A percentile compares a stretch with the other conserved stretches of the same genome.
Conservation (phyloP, 2,888 invertebrate species). For the Adineta ricciae region DNA sequence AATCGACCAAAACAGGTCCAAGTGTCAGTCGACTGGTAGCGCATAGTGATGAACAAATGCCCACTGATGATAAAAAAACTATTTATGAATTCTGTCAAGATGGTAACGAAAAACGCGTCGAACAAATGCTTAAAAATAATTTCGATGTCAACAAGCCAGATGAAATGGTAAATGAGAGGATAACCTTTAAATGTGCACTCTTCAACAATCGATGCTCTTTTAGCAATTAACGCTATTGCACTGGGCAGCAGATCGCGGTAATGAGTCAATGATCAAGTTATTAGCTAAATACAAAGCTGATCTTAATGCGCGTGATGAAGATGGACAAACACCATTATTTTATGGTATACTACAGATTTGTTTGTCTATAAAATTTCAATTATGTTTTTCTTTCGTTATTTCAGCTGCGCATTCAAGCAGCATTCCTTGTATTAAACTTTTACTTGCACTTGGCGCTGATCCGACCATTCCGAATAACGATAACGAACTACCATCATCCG, state of each 20-base stretch:
- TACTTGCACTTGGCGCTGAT: background rate
- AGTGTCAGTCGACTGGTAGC: background rate
- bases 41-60: background rate
- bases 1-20: background rate
- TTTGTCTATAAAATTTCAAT: too few species aligned
- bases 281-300: constrained; percentile 20
- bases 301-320: constrained; percentile 27
- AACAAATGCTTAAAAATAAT: background rate
- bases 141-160: background rate
- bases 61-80: background rate
- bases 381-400: background rate
- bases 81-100: background rate
- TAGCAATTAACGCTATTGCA: constrained; percentile 25
- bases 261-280: constrained; percentile 20
- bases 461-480: background rate
- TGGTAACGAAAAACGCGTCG: background rate
- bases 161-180: background rate
- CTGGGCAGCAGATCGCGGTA: constrained; percentile 30
- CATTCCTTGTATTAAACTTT: background rate
- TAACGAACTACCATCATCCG: background rate
- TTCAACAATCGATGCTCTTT: too few species aligned
- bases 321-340: constrained; percentile 32
- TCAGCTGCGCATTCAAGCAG: background rate
- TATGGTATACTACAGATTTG: background rate
- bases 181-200: too few species aligned